Conservation (phyloP, 2,797 vertebrate genomes). For the Philypnodon macrostomus region DNA sequence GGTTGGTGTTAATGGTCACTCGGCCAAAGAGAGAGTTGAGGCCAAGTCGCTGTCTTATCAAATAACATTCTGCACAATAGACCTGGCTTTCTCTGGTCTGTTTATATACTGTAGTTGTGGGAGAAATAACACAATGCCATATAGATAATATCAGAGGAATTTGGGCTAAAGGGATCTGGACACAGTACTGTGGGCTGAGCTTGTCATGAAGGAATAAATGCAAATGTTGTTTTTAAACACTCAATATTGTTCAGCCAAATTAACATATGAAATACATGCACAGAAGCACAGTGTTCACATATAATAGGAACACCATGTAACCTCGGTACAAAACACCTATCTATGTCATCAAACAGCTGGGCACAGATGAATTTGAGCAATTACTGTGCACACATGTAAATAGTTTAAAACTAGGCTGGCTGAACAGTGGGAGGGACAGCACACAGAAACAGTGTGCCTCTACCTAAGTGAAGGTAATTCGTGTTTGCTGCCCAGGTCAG, state of each 20-base stretch:
- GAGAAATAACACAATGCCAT: conserved; percentile 24
- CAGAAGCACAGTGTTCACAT: conserved; percentile 6
- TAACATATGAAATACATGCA: conserved; percentile 37
- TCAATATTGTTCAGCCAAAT: conserved; percentile 32
- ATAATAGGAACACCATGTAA: conserved; percentile 10
- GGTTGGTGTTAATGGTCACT: conserved; percentile 62
- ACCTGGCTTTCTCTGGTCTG: conserved; percentile 1
- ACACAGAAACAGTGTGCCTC: conserved; percentile 46
- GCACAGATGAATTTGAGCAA: conserved; percentile 49
- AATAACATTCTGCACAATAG: conserved; percentile 13
- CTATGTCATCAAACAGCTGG: conserved; percentile 59
- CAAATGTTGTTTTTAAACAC: conserved; percentile 21
- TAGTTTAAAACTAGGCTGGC: conserved; percentile 57
- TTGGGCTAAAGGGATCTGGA: conserved; percentile 18
- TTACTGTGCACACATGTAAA: conserved; percentile 61
- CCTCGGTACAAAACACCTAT: conserved; percentile 38
- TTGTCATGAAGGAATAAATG: not conserved
- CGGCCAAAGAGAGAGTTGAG: conserved; percentile 46
- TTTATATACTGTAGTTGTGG: conserved; percentile 6
- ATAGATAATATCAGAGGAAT: conserved; percentile 22
- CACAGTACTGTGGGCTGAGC: not conserved
- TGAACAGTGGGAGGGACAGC: conserved; percentile 51
- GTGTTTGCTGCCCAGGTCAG: conserved; percentile 59
- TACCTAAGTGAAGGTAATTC: conserved; percentile 50
- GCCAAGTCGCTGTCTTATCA: conserved; percentile 37